Conservation (phyloP, 2,113 vertebrate genomes). For the Zapus hudsonius region DNA sequence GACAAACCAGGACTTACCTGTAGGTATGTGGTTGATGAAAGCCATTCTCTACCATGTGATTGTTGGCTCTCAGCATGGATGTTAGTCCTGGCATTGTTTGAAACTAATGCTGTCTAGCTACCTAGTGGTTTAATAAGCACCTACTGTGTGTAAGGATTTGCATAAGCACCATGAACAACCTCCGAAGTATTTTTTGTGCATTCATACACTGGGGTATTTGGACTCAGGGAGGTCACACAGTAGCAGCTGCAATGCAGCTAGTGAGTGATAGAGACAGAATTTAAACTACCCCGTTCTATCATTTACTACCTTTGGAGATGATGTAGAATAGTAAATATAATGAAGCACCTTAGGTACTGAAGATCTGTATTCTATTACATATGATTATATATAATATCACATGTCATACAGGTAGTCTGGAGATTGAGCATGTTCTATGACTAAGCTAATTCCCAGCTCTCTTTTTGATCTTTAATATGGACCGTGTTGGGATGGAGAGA, state of each 20-base stretch:
- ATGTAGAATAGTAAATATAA: not conserved
- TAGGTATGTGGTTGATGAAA: not conserved
- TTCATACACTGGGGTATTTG: not conserved
- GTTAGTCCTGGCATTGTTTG: not conserved
- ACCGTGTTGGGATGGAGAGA: too few relatives aligned
- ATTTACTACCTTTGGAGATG: not conserved
- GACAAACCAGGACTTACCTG: not conserved
- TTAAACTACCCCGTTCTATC: not conserved
- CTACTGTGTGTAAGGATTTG: not conserved
- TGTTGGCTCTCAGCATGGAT: not conserved
- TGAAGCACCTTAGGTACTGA: not conserved
- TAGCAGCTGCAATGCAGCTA: not conserved
- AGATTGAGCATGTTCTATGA: too few relatives aligned
- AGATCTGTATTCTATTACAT: not conserved
- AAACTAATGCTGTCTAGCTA: not conserved
- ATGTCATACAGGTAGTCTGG: too few relatives aligned
- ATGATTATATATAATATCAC: too few relatives aligned
- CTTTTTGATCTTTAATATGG: too few relatives aligned
- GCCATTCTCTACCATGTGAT: not conserved
- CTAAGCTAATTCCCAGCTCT: too few relatives aligned
- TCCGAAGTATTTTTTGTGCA: not conserved
- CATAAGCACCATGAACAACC: not conserved
- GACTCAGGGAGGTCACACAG: not conserved
- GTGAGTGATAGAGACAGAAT: not conserved
- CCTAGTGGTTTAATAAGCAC: not conserved